phyloP scores from a whole-genome alignment of 2,888 invertebrate genomes.

The Apantesis nais region DNA sequence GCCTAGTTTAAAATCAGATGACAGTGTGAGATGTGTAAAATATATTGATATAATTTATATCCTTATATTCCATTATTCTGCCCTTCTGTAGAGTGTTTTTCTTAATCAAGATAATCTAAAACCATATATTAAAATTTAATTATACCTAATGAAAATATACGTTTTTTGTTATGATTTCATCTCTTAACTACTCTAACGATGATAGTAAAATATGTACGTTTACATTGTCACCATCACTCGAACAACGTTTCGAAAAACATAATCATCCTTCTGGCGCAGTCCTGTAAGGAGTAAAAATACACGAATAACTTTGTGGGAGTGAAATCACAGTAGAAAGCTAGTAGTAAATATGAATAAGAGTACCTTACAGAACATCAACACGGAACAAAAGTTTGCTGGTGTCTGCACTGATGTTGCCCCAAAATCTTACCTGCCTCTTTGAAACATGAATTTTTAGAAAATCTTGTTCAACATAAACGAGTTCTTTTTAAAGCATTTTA shows the following conservation, averaged over 20 bases:
- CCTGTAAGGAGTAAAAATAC: not conserved
- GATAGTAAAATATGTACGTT: too few relatives aligned
- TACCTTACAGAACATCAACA: not conserved
- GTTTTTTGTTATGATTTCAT: not conserved
- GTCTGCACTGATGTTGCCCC: not conserved
- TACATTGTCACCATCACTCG: too few relatives aligned
- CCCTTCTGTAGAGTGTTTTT: too few relatives aligned
- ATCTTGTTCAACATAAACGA: slow-evolving; percentile 5
- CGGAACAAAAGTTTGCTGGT: not conserved
- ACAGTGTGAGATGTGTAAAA: too few relatives aligned
- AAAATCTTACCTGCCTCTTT: not conserved
- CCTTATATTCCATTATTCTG: too few relatives aligned
- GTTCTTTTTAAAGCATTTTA: slow-evolving; percentile 22
- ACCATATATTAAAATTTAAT: too few relatives aligned
- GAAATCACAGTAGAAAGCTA: not conserved
- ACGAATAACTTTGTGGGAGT: not conserved
- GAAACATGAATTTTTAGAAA: slow-evolving; percentile 18
- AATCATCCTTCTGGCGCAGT: too few relatives aligned
- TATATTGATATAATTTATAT: too few relatives aligned
- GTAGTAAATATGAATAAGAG: not conserved
- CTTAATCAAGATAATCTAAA: too few relatives aligned
- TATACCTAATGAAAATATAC: too few relatives aligned
- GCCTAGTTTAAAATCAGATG: too few relatives aligned
- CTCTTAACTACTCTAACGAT: not conserved
- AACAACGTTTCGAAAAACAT: too few relatives aligned